These are phyloP conservation scores for Nephrocerus scutellatus DNA, from an alignment of 2,888 invertebrate species.

Conservation along the genomic window DNA sequence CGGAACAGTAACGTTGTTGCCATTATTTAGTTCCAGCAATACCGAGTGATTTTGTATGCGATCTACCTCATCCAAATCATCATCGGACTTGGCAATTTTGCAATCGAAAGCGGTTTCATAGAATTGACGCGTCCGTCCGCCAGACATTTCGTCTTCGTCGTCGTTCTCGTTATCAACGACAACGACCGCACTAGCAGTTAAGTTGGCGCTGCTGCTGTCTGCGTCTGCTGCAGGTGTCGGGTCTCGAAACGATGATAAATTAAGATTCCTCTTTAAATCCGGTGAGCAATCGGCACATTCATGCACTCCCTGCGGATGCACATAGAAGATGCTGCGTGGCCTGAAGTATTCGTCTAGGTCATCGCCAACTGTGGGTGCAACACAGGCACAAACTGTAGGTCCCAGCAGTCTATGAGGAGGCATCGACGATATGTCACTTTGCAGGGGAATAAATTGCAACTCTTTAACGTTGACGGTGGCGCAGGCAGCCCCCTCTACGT, in stretches of 20 bases:
- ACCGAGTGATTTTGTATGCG: conserved; percentile 75
- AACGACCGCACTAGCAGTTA: conserved; percentile 10
- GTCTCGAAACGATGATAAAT: conserved; percentile 3
- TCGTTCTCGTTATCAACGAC: conserved; percentile 19
- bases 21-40: conserved; percentile 53
- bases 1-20: conserved; percentile 27
- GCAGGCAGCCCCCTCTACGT: conserved; percentile 23
- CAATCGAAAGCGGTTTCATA: conserved; percentile 89
- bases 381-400: conserved; percentile 67
- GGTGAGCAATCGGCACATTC: conserved; percentile 48
- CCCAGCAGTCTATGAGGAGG: conserved; percentile 61
- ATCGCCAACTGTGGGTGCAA: conserved; percentile 56
- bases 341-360: conserved; percentile 59
- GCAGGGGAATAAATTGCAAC: conserved; percentile 23
- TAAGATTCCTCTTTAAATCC: conserved; percentile 24
- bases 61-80: conserved; percentile 73
- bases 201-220: conserved; percentile 17
- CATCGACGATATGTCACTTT: conserved; percentile 51
- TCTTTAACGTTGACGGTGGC: conserved; percentile 9
- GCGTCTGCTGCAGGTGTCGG: conserved; percentile 2
- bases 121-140: conserved; percentile 60
- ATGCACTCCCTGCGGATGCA: conserved; percentile 60
- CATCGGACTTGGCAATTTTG: conserved; percentile 72
- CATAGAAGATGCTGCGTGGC: conserved; percentile 61
- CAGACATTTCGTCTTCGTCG: conserved; percentile 50